Base-by-base conservation (phyloP, 2,113 vertebrate genomes). In the Antennarius striatus region DNA sequence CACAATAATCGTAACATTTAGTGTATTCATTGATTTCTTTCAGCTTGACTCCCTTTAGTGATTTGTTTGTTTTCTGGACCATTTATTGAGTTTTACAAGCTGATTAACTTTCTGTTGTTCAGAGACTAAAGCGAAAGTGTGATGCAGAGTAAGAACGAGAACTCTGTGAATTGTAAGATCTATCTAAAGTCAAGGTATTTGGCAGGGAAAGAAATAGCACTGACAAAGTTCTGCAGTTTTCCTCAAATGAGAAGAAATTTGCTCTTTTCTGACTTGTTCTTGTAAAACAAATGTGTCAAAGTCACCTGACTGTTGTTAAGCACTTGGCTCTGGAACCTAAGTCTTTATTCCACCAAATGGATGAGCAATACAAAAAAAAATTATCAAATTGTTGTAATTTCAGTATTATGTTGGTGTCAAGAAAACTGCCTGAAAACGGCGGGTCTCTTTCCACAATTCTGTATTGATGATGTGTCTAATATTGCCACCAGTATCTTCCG, bases 61-160 rank as follows among this genome's bases (percentile, higher is more conserved):
- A 22, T 22, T 22, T 22, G 22, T 22, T 22, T 22, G 22, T 54
- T 71, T 65, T 47, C 17, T 72, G 56, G 50, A 29, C 51, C 52
- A 10, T 2, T 73, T 61, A 47, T 16, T 13, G 2, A 46, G 45
- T 52, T 65, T 68, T 58, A 56, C 60, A 3, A 8, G 59, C 71
- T 56, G n/a, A 51, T 46, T 65, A 59, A 42, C 53, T 56, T 32
- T 15, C 30, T 57, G 12, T 58, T 72, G 68, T 68, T 79, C 17
- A 30, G 49, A 30, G n/a, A 17, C 60, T 28, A 14, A 47, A 48
- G 22, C 22, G 16, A 60, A 60, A 63, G 51, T 65, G 32, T 14
- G 7, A 51, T 36, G 56, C 51, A 65, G 58, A 66, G 55, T 50
- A 4, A 10, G 13, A 15, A n/a, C 5, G 32, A 7, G 32, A 36